Percentiles rank a stretch among this genome's conserved stretches.
Evolutionary conservation across 2,797 vertebrate species (phyloP).

Genomic region (Myotis planiceps): DNA sequence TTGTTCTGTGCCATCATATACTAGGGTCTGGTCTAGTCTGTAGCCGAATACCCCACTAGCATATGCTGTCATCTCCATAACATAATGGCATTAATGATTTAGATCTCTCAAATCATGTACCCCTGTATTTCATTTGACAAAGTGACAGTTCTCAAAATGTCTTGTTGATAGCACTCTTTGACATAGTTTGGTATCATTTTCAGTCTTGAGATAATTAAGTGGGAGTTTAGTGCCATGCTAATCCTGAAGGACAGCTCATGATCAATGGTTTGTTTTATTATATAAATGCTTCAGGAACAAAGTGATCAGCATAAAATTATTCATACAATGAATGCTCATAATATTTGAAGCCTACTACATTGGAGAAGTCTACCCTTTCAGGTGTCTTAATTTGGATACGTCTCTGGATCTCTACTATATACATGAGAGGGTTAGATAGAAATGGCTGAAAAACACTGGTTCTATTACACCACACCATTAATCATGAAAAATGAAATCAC

Average conservation of each 20-base stretch:
- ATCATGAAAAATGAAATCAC: neutral
- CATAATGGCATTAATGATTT: neutral
- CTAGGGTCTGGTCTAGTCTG: neutral
- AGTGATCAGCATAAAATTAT: conserved; percentile 65
- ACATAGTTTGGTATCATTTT: conserved; percentile 18
- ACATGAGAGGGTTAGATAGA: neutral
- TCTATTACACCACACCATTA: neutral
- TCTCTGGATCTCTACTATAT: neutral
- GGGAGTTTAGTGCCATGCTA: conserved; percentile 33
- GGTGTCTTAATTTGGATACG: neutral
- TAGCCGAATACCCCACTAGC: neutral
- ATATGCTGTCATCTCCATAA: conserved; percentile 14
- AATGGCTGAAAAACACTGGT: conserved; percentile 16
- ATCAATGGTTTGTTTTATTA: conserved; percentile 64
- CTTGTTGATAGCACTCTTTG: conserved; percentile 1
- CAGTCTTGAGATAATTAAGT: conserved; percentile 46
- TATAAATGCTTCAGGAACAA: conserved; percentile 45
- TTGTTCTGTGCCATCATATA: neutral
- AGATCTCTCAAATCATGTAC: neutral
- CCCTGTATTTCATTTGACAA: conserved; percentile 14
- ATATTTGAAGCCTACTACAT: conserved; percentile 35
- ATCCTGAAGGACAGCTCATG: conserved; percentile 47
- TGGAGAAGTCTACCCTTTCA: neutral
- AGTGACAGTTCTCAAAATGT: conserved; percentile 39
- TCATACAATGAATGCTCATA: conserved; percentile 55